Conservation (phyloP, 35 echinoderm and acorn worm genomes). For the Holothuria glaberrima region DNA sequence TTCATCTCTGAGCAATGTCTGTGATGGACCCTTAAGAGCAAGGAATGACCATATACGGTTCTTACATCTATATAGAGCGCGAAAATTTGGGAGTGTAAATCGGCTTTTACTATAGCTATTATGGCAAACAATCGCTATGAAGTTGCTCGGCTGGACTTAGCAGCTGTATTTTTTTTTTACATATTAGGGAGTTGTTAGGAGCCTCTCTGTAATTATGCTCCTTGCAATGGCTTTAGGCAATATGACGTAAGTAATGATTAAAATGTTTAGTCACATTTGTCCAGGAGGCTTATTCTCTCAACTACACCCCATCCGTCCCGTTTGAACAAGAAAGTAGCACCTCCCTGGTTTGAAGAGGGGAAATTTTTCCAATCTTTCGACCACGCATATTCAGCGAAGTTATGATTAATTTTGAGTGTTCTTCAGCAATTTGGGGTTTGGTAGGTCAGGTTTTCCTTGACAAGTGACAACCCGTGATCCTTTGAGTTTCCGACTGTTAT, state of each 20-base stretch:
- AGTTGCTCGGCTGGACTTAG: neutral
- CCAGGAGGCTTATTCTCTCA: neutral
- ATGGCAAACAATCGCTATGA: neutral
- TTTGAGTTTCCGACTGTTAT: neutral
- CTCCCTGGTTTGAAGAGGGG: neutral
- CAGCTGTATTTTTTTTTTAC: neutral
- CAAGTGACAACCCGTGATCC: neutral
- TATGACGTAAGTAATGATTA: neutral
- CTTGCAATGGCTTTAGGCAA: neutral
- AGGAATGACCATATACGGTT: no score
- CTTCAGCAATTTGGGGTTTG: neutral
- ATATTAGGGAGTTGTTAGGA: neutral
- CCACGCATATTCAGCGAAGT: neutral
- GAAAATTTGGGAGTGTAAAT: no score
- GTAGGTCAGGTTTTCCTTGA: neutral
- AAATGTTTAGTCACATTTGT: neutral
- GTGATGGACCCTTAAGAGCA: no score
- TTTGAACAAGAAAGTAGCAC: no score
- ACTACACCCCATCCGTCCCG: neutral
- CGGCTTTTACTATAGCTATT: no score
- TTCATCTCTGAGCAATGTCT: no score
- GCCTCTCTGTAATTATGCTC: neutral
- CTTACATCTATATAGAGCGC: no score
- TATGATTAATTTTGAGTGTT: neutral
- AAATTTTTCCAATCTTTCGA: neutral